These are phyloP conservation scores for Puntigrus tetrazona DNA, from an alignment of 2,113 vertebrate species.

Conservation along the genomic window DNA sequence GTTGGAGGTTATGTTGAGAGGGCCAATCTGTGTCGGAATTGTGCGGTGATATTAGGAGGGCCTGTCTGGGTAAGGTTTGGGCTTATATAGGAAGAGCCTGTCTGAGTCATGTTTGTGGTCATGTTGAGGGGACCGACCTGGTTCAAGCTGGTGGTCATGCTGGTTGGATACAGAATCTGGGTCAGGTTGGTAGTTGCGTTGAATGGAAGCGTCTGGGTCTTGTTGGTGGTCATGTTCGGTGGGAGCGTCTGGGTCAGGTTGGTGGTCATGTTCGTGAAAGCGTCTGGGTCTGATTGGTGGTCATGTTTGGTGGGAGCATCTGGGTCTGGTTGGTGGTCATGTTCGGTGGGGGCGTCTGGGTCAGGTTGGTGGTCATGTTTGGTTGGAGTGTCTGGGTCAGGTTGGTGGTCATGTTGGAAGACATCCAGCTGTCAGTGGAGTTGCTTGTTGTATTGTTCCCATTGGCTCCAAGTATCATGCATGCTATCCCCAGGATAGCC, in stretches of 20 bases:
- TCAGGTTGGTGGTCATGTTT: background rate
- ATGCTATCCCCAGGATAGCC: background rate
- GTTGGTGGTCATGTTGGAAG: background rate
- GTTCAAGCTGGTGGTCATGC: background rate
- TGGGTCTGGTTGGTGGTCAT: too few relatives aligned
- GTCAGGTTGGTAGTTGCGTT: background rate
- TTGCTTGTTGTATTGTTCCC: background rate
- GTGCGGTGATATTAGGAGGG: background rate
- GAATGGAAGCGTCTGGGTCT: background rate
- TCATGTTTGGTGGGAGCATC: background rate
- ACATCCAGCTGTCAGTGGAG: background rate
- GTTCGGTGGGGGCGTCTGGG: background rate
- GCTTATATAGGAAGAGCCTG: background rate
- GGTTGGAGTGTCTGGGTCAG: background rate
- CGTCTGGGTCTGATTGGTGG: background rate
- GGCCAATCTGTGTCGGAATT: background rate
- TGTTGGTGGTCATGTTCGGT: background rate
- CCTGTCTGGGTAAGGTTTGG: rapidly evolving
- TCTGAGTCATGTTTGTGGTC: background rate
- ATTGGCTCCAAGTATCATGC: background rate
- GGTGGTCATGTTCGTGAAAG: background rate
- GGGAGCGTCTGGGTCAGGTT: background rate
- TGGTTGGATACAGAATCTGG: background rate
- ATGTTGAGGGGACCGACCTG: rapidly evolving
- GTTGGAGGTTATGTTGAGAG: background rate